Base-by-base conservation (phyloP, 2,113 vertebrate species). In the Vimba vimba region DNA sequence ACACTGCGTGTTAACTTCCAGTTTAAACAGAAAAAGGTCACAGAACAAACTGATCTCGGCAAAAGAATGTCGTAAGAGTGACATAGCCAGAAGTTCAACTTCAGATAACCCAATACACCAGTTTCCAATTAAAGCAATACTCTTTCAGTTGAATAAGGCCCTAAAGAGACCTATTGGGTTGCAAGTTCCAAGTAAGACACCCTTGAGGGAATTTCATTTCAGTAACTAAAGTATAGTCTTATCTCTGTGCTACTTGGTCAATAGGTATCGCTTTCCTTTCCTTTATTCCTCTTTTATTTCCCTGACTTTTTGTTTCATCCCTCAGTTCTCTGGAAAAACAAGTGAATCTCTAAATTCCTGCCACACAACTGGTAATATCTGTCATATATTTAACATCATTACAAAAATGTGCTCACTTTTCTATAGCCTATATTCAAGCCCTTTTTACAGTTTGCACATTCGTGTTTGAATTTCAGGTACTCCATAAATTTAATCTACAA, bases 211-310 rank as follows among this genome's bases (percentile, higher is more conserved):
- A 55, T 45, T 60, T 71, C 33, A 57, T 69, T 82, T 27, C 39
- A 69, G 82, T 74, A 43, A 75, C 71, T 73, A 60, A 59, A 74
- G 52, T 60, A 83, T 33, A 47, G 52, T 76, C 21, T 47, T 66
- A 66, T 60, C 82, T 75, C 82, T 45, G 15, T 47, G 69, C 36
- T 47, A 75, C 52, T 10, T 62, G 33, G 25, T 25, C 36, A 43
- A 76, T 59, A 11, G 57, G 55, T 84, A 84, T 84, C 82, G 7
- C 57, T 64, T 84, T 84, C n/a, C 71, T 30, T 59, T 47, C 21
- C 52, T 64, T 47, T 74, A 36, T 23, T 39, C 8, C 17, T 33
- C 33, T 39, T 71, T 43, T 71, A 43, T 71, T 43, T 43, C 68
- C 36, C 68, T 43, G 36, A 71, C 36, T 71, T 43, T 71, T 71